These are phyloP conservation scores for Yponomeuta evonymella DNA, from an alignment of 2,888 invertebrate species.

Conservation along the genomic window DNA sequence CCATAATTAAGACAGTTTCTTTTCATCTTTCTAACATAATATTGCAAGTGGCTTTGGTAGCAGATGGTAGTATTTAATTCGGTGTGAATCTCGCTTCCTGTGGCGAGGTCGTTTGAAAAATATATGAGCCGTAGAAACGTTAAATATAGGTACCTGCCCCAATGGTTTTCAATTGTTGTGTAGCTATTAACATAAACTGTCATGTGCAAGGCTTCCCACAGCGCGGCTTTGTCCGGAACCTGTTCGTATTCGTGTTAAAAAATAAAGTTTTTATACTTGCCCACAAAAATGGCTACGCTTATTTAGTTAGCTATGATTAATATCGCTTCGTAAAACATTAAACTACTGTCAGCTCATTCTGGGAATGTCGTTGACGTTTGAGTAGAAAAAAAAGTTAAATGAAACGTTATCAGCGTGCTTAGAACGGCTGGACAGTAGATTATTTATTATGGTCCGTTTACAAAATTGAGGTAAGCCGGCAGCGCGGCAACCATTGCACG, in stretches of 20 bases:
- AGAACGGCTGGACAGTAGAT: too few relatives aligned
- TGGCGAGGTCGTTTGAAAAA: neutral
- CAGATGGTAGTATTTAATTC: neutral
- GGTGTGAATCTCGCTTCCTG: neutral
- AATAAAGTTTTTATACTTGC: slow-evolving; percentile 6
- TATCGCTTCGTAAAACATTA: neutral
- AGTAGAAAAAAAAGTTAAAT: too few relatives aligned
- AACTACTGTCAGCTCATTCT: too few relatives aligned
- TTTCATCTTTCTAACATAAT: too few relatives aligned
- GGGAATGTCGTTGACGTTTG: too few relatives aligned
- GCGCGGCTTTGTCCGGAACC: slow-evolving; percentile 1
- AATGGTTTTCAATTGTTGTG: slow-evolving; percentile 10
- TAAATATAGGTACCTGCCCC: neutral
- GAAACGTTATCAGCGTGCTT: too few relatives aligned
- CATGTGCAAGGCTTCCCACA: slow-evolving; percentile 10
- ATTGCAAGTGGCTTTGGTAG: too few relatives aligned
- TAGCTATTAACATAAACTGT: slow-evolving; percentile 10
- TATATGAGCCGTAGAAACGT: neutral
- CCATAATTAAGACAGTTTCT: too few relatives aligned
- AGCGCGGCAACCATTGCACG: too few relatives aligned
- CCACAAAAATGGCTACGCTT: neutral
- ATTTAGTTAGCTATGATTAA: neutral
- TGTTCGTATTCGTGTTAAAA: slow-evolving; percentile 6
- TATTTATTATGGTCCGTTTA: too few relatives aligned
- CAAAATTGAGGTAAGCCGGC: too few relatives aligned